These are phyloP conservation scores for Eurypyga helias DNA, from an alignment of 2,113 vertebrate genomes.

Conservation along the genomic window DNA sequence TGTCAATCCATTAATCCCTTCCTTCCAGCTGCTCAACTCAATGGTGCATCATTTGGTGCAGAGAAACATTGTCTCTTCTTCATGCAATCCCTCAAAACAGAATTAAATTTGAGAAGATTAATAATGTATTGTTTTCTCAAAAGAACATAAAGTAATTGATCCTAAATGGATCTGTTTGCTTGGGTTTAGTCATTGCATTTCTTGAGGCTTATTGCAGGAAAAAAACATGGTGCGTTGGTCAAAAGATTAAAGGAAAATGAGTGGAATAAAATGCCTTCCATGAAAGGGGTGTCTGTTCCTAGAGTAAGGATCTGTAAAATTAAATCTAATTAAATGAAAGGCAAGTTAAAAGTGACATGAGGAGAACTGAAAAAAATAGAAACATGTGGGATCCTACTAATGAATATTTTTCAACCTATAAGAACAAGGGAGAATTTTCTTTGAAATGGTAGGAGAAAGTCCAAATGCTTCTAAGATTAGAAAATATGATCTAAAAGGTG, in stretches of 20 bases:
- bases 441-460: neutral
- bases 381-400: neutral
- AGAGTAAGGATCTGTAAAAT: neutral
- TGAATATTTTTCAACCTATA: neutral
- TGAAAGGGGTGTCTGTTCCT: neutral
- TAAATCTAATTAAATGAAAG: neutral
- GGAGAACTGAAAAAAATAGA: neutral
- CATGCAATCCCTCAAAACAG: neutral
- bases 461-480: neutral
- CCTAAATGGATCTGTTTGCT: neutral
- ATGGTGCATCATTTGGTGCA: neutral
- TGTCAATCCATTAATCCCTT: neutral
- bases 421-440: neutral
- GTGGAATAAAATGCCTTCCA: neutral
- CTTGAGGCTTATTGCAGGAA: neutral
- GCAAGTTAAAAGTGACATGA: neutral
- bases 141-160: neutral
- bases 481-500: neutral
- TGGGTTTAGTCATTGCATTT: neutral
- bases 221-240: neutral
- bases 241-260: neutral
- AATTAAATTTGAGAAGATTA: neutral
- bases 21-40: neutral
- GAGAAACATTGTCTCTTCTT: neutral
- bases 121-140: neutral